Evolutionary conservation across 2,113 vertebrate genomes (phyloP), one percentile per base, ranked within the genome.

Genomic region (Talpa occidentalis): DNA sequence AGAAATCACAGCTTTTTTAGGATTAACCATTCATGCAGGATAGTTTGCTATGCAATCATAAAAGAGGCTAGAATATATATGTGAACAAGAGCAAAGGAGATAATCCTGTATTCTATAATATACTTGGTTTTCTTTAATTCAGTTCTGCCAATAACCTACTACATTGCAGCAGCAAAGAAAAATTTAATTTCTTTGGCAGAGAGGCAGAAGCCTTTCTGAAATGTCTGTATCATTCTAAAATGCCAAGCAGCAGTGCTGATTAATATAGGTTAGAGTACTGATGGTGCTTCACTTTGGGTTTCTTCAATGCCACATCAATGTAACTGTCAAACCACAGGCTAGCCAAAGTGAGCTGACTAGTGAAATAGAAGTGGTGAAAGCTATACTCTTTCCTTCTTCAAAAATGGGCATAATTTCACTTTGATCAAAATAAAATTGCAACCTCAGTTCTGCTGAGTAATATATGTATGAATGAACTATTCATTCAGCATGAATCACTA

Each of bases 361-460:
- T 44, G 12, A 83, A 78, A 73, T 11, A 54, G n/a, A 62, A 78
- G 42, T 81, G 11, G 10, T 40, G 35, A 72, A 88, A 80, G 17
- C 11, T 47, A 4, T 28, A 70, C 22, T 83, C 15, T 56, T 60
- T 9, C 62, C 19, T 42, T 78, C 84, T 78, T 87, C 35, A 47
- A 59, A 62, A 22, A 66, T n/a, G 24, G 7, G 7, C 7, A 62
- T 7, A 35, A 14, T 42, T 77, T 73, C 59, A 72, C 37, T 82
- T 79, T 66, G 28, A 60, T 83, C 64, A 62, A 91, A 88, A 67
- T 66, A 83, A 91, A n/a, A 84, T 59, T 88, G 5, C 24, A 83
- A 37, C 16, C 26, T 78, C 40, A 32, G 4, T 66, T 86, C 26
- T 21, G 22, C 82, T 84, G 32, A 22, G 2, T 86, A 32, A 22